phyloP scores from a whole-genome alignment of 2,113 vertebrate species.

The Megaceryle torquata region DNA sequence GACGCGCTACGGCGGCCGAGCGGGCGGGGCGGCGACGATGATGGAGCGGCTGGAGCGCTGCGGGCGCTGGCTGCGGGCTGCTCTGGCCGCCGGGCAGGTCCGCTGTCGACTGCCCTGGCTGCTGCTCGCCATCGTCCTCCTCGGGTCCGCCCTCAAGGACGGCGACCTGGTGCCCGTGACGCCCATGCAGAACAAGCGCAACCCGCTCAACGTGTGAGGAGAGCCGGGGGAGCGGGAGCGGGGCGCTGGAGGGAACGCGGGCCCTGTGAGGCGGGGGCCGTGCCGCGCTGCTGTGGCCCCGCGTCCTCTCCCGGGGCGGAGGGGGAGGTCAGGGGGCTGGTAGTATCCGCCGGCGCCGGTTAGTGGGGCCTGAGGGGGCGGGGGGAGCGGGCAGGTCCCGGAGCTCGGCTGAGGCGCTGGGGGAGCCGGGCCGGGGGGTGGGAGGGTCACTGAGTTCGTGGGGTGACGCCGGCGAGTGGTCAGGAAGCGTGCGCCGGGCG shows the following conservation, averaged over 20 bases:
- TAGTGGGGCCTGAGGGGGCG: neutral
- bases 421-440: no score
- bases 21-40: neutral
- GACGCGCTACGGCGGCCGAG: neutral
- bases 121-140: constrained; percentile 70
- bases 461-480: neutral
- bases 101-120: constrained; percentile 68
- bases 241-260: neutral
- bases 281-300: neutral
- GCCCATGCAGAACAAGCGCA: constrained; percentile 82
- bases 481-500: neutral
- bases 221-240: neutral
- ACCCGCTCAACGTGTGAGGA: constrained; percentile 88
- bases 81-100: neutral
- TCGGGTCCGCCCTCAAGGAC: constrained; percentile 82
- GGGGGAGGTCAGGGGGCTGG: neutral
- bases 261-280: neutral
- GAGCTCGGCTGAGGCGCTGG: neutral
- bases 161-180: constrained; percentile 74
- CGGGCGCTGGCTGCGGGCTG: neutral
- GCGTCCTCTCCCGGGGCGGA: neutral
- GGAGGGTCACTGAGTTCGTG: neutral
- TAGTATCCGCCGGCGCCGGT: neutral
- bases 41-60: neutral
- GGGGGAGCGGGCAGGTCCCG: neutral